Percentiles rank a stretch among this genome's conserved stretches.
Conservation (phyloP, 2,113 vertebrate genomes). For the Holacanthus passer region DNA sequence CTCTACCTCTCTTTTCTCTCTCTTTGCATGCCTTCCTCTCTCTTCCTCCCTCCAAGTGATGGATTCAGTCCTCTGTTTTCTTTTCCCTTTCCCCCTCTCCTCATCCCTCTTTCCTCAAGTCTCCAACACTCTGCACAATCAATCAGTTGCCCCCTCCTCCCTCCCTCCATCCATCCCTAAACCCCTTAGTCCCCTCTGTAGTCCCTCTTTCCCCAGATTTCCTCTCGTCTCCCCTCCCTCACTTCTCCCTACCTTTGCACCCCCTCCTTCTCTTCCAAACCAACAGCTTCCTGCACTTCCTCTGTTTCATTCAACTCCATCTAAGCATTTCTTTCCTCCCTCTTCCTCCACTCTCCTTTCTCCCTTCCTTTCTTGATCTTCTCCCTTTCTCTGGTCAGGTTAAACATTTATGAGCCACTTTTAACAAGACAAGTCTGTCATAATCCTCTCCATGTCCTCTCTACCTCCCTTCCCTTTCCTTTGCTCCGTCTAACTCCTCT, state of each 20-base stretch:
- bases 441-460: background rate
- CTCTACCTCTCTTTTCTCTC: slow-evolving; percentile 23
- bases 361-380: background rate
- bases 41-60: slow-evolving; percentile 79
- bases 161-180: slow-evolving; percentile 68
- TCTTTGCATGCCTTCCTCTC: slow-evolving; percentile 25
- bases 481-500: background rate
- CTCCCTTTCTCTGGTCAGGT: slow-evolving; percentile 7
- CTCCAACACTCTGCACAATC: slow-evolving; percentile 89
- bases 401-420: slow-evolving; percentile 35
- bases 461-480: background rate
- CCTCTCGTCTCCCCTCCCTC: slow-evolving; percentile 30
- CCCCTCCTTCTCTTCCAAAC: slow-evolving; percentile 5
- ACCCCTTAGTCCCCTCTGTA: slow-evolving; percentile 69
- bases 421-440: slow-evolving; percentile 30
- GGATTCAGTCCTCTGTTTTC: slow-evolving; percentile 90
- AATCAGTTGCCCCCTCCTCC: slow-evolving; percentile 86
- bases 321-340: background rate
- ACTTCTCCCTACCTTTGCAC: slow-evolving; percentile 22
- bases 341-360: background rate
- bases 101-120: slow-evolving; percentile 82
- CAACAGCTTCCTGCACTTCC: slow-evolving; percentile 5
- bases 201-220: slow-evolving; percentile 75
- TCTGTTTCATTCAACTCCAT: slow-evolving; percentile 14
- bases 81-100: slow-evolving; percentile 74